phyloP scores from a whole-genome alignment of 2,888 invertebrate species.

The Octodonta nipae region DNA sequence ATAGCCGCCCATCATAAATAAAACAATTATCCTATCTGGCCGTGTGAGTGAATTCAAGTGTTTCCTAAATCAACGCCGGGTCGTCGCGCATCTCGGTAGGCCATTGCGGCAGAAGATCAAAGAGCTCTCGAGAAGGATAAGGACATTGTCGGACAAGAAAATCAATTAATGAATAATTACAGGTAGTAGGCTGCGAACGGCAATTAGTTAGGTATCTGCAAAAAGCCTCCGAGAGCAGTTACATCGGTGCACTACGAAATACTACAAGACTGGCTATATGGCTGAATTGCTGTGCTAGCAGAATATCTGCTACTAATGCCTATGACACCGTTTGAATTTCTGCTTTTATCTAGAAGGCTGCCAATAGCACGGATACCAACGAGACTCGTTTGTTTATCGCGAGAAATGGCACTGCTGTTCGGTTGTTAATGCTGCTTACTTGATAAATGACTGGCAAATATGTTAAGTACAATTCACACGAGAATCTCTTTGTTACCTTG shows the following conservation, averaged over 20 bases:
- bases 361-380: too few species aligned
- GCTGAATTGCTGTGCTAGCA: too few species aligned
- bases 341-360: slow-evolving; percentile 2
- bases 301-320: slow-evolving; percentile 1
- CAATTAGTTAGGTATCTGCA: slow-evolving; percentile 23
- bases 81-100: too few species aligned
- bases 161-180: slow-evolving; percentile 33
- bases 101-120: slow-evolving; percentile 16
- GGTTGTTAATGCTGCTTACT: too few species aligned
- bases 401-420: too few species aligned
- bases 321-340: neutral
- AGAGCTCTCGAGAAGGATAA: slow-evolving; percentile 25
- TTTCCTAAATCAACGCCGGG: slow-evolving; percentile 22
- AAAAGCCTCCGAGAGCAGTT: neutral
- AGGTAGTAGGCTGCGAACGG: slow-evolving; percentile 18
- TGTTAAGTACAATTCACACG: too few species aligned
- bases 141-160: slow-evolving; percentile 31
- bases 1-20: slow-evolving; percentile 15
- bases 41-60: slow-evolving; percentile 19
- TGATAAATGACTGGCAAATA: too few species aligned
- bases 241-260: neutral
- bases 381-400: too few species aligned
- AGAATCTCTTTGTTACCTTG: too few species aligned
- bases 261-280: too few species aligned
- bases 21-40: slow-evolving; percentile 19